These are phyloP conservation scores for Hylia prasina DNA, from an alignment of 2,113 vertebrate species.

Conservation along the genomic window DNA sequence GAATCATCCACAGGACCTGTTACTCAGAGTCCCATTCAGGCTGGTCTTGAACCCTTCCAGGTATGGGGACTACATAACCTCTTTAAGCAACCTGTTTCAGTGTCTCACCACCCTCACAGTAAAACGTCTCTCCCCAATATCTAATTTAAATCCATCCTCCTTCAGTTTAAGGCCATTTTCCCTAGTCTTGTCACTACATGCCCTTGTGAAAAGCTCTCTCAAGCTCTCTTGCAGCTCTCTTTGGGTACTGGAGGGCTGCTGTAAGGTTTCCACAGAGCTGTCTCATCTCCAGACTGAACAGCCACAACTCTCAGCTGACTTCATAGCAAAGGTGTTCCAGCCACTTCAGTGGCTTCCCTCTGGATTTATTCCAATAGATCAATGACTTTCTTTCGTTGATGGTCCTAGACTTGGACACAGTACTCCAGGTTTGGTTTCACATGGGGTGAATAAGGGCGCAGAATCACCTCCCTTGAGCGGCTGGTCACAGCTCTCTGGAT, in stretches of 20 bases:
- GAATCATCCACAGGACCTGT: not conserved
- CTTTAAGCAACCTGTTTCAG: not conserved
- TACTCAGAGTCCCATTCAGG: not conserved
- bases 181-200: not conserved
- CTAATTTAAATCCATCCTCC: not conserved
- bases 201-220: not conserved
- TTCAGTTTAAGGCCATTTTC: not conserved
- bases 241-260: not conserved
- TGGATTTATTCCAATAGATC: not conserved
- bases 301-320: not conserved
- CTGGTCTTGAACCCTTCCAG: not conserved
- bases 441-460: rapidly evolving
- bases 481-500: not conserved
- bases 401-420: not conserved
- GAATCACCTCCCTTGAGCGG: not conserved
- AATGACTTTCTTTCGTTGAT: not conserved
- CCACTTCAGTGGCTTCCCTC: not conserved
- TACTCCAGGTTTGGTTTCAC: not conserved
- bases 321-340: not conserved
- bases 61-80: not conserved
- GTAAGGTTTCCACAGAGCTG: not conserved
- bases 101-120: not conserved
- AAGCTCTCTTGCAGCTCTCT: too few species aligned
- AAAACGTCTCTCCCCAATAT: not conserved
- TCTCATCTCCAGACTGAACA: not conserved